A percentile compares a stretch with the other conserved stretches of the same genome.
phyloP scores from a whole-genome alignment of 1,140 invertebrate species.

The Panulirus ornatus region DNA sequence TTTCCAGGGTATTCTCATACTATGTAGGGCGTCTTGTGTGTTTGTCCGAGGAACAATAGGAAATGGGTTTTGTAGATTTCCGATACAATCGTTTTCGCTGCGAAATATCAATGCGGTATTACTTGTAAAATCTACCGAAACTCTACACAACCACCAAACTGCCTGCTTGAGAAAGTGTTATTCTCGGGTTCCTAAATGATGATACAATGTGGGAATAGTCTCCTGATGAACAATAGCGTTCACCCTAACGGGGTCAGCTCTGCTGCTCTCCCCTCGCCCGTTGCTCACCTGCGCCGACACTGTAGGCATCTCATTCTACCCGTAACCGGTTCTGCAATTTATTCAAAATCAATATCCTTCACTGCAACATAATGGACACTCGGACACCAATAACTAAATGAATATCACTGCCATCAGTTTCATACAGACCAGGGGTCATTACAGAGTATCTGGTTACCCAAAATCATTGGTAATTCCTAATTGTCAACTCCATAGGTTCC shows the following conservation, averaged over 20 bases:
- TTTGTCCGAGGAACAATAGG: background rate
- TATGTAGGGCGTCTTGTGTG: background rate
- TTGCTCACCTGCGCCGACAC: too few species aligned
- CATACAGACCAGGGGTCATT: too few species aligned
- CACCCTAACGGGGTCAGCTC: slow-evolving; percentile 10
- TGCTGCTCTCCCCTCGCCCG: slow-evolving; percentile 19
- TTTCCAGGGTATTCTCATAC: background rate
- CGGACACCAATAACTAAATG: too few species aligned
- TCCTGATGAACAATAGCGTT: slow-evolving; percentile 10
- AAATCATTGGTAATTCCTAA: background rate
- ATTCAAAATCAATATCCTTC: background rate
- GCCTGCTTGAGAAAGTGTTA: background rate
- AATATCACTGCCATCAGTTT: too few species aligned
- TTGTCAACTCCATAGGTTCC: slow-evolving; percentile 32
- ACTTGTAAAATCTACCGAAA: too few species aligned
- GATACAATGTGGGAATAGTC: slow-evolving; percentile 52
- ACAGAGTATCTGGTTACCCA: too few species aligned
- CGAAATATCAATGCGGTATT: too few species aligned
- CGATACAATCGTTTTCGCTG: too few species aligned
- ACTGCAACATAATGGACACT: background rate
- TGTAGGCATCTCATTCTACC: slow-evolving; percentile 11
- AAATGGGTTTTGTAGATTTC: background rate
- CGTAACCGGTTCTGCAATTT: background rate
- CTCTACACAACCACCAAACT: too few species aligned
- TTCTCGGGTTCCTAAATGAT: slow-evolving; percentile 15